Evolutionary conservation across 2,888 invertebrate species (phyloP), one percentile per base, ranked within the genome.

Genomic region (Caenorhabditis afra): DNA sequence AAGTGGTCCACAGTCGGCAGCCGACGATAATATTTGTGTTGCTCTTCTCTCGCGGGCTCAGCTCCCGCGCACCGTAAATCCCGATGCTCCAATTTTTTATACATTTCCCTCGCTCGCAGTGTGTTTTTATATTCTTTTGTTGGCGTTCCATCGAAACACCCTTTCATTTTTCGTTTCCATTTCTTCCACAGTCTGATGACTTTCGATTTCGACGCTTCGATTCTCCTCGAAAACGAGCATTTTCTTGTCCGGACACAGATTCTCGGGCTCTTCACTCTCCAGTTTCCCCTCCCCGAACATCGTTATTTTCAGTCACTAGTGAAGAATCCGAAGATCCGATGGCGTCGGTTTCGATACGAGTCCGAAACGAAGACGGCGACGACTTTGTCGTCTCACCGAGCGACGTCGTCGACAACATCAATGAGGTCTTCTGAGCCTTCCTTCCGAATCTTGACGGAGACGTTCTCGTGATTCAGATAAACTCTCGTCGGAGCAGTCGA

Each of bases 321-420:
- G 57, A 73, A 44, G 59, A 59, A 12, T 20, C 35, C 11, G 50
- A 58, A n/a, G 70, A 78, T 37, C 62, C 61, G 12, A 80, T 80
- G 80, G 75, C 80, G 35, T 80, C 80, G 10, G 80, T 80, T 0
- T 80, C 80, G 57, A 80, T 80, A 23, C 75, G 80, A 52, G 80
- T 80, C 11, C 59, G 67, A 61, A 80, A 75, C 52, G 66, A 62
- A 14, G 80, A 80, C n/a, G 80, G 80, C 3, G 71, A 75, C 18
- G 80, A 80, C 37, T 66, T 80, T 8, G 66, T 80, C 37, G 80
- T 80, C 1, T 70, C 80, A 5, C 80, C 80, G 0, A 66, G 55
- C 4, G 80, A 76, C 45, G 62, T 66, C 20, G 76, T 71, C n/a
- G 61, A 75, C 20, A 73, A 79, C 47, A 70, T 64, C 14, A 79